These are phyloP conservation scores for Chrysocyon brachyurus DNA, from an alignment of 2,797 vertebrate species.

Conservation along the genomic window DNA sequence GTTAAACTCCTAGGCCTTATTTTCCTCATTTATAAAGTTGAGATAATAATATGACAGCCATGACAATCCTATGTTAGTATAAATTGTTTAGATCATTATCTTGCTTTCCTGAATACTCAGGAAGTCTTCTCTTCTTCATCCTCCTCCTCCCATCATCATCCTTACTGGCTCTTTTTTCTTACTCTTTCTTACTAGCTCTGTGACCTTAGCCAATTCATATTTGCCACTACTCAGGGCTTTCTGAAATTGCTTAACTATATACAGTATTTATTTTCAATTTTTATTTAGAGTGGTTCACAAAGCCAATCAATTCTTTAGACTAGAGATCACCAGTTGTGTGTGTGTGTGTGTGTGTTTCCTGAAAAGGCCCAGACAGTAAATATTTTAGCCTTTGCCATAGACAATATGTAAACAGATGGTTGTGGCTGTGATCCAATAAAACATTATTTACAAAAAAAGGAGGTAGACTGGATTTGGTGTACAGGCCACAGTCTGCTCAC, in stretches of 20 bases:
- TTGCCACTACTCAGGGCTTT: neutral
- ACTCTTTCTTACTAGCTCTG: neutral
- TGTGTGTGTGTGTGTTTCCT: neutral
- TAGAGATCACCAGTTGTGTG: neutral
- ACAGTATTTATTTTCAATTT: neutral
- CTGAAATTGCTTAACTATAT: neutral
- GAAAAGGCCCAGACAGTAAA: constrained; percentile 9
- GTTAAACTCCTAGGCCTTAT: neutral
- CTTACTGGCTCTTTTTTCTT: neutral
- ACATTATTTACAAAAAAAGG: neutral
- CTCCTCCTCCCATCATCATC: neutral
- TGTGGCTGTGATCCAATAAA: constrained; percentile 10
- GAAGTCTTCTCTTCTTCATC: neutral
- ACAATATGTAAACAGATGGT: constrained; percentile 25
- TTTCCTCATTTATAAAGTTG: neutral
- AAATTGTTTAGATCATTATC: neutral
- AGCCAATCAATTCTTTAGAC: neutral
- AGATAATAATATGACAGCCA: neutral
- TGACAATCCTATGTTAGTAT: neutral
- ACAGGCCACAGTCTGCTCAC: neutral
- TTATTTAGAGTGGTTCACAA: neutral
- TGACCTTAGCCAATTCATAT: neutral
- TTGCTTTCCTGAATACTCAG: neutral
- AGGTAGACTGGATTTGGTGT: neutral
- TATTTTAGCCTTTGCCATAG: constrained; percentile 27